A percentile compares a stretch with the other conserved stretches of the same genome.
These are phyloP conservation scores for Folsomia manolachei DNA, from an alignment of 2,888 invertebrate genomes.

Conservation along the genomic window DNA sequence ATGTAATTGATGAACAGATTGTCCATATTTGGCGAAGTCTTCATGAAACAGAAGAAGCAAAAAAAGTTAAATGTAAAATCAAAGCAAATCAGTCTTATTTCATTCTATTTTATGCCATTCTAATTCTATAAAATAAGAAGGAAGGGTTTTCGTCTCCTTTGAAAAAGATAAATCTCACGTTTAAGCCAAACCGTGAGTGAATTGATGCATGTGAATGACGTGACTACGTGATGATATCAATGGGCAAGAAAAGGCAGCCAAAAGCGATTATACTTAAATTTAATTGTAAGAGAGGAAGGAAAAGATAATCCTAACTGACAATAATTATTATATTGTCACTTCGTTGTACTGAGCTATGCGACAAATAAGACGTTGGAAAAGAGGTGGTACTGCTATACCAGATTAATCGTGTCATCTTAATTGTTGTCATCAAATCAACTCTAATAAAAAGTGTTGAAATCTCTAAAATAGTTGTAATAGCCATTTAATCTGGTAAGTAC, in stretches of 20 bases:
- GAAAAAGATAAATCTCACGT: neutral
- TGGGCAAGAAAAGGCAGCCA: too few species aligned
- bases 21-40: conserved; percentile 50
- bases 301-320: neutral
- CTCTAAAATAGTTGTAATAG: neutral
- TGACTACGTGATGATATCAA: neutral
- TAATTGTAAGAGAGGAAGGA: neutral
- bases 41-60: neutral
- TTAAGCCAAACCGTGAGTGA: too few species aligned
- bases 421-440: neutral
- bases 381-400: neutral
- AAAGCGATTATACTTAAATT: too few species aligned
- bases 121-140: too few species aligned
- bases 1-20: conserved; percentile 98
- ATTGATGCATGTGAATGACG: too few species aligned
- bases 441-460: neutral
- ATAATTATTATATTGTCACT: neutral
- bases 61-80: neutral
- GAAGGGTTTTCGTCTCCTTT: too few species aligned
- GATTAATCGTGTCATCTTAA: neutral
- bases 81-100: too few species aligned
- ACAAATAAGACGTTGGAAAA: too few species aligned
- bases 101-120: too few species aligned
- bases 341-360: too few species aligned
- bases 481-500: too few species aligned